Percentiles rank a stretch among this genome's conserved stretches.
Evolutionary conservation across 2,113 vertebrate species (phyloP).

Genomic region (Peromyscus leucopus): DNA sequence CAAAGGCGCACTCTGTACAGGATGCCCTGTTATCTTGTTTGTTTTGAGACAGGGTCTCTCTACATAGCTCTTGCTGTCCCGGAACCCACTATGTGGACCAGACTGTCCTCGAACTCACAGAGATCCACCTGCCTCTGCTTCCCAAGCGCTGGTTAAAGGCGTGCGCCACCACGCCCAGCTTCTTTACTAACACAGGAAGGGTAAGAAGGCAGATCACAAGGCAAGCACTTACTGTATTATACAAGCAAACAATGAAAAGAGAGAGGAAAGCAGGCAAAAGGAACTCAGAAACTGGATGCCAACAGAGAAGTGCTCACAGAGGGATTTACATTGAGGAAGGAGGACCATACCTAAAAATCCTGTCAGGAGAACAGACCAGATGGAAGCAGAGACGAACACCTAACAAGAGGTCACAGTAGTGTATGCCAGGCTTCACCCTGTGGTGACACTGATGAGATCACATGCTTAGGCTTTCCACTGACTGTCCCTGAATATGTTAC

Average conservation of each 20-base stretch:
- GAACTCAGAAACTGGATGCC: neutral
- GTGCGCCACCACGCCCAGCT: neutral
- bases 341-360: neutral
- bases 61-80: neutral
- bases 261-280: neutral
- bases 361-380: neutral
- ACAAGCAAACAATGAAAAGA: constrained; percentile 1
- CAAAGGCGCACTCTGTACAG: neutral
- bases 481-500: neutral
- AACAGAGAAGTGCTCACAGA: neutral
- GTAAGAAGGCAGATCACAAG: constrained; percentile 8
- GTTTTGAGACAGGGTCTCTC: neutral
- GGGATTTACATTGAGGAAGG: neutral
- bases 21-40: neutral
- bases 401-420: neutral
- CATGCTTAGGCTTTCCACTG: neutral
- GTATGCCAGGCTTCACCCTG: neutral
- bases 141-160: neutral
- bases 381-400: neutral
- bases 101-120: neutral
- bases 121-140: neutral
- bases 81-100: neutral
- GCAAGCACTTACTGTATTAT: neutral
- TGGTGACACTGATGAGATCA: no score
- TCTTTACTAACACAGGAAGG: constrained; percentile 2